These are phyloP conservation scores for Rhinopomastus cyanomelas DNA, from an alignment of 2,113 vertebrate species.

Conservation along the genomic window DNA sequence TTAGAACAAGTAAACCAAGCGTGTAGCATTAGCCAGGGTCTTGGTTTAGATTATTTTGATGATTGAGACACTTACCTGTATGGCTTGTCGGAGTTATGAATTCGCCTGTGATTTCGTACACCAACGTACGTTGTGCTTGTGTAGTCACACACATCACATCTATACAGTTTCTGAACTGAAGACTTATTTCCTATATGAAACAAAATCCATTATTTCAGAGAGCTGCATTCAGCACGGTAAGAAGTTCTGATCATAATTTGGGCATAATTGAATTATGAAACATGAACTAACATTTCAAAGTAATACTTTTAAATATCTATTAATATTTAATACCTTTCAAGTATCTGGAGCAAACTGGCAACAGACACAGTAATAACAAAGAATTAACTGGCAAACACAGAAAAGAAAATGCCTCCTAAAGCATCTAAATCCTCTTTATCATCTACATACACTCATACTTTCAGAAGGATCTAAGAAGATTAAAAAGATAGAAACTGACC, in stretches of 20 bases:
- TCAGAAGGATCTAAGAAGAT: neutral
- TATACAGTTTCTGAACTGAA: conserved; percentile 83
- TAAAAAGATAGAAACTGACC: neutral
- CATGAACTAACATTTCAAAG: neutral
- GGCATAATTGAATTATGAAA: neutral
- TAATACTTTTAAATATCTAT: neutral
- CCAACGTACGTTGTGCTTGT: conserved; percentile 94
- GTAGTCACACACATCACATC: conserved; percentile 93
- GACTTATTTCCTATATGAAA: conserved; percentile 64
- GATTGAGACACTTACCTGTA: conserved; percentile 81
- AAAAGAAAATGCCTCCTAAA: neutral
- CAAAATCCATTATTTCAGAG: conserved; percentile 8
- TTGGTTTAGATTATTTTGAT: too few relatives aligned
- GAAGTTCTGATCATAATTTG: neutral
- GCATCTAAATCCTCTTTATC: neutral
- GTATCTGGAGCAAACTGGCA: neutral
- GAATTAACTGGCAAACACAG: neutral
- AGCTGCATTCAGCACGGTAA: neutral
- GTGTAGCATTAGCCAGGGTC: neutral
- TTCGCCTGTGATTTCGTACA: conserved; percentile 93
- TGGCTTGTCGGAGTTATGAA: conserved; percentile 94
- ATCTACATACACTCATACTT: neutral
- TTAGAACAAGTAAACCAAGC: neutral
- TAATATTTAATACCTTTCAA: neutral
- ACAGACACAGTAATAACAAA: neutral